phyloP scores from a whole-genome alignment of 2,113 vertebrate genomes.

The Ctenodactylus gundi region DNA sequence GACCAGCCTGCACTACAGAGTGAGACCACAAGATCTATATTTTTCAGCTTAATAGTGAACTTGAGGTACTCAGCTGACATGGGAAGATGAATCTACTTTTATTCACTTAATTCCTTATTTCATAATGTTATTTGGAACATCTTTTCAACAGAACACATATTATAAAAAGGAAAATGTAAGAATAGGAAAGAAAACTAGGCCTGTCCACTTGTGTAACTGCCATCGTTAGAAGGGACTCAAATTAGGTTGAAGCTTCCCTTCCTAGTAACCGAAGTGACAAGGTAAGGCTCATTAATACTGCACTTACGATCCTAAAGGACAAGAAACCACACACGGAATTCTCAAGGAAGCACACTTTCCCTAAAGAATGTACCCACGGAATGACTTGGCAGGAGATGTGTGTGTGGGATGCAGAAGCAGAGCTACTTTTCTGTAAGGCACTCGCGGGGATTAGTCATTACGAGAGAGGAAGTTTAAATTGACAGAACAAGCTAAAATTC shows the following conservation, averaged over 20 bases:
- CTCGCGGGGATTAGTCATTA: not conserved
- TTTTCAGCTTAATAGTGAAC: conserved; percentile 4
- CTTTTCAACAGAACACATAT: not conserved
- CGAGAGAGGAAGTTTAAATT: conserved; percentile 15
- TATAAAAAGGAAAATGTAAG: not conserved
- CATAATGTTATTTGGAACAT: conserved; percentile 4
- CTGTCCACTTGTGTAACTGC: not conserved
- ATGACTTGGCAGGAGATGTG: conserved; percentile 1
- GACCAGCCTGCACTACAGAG: no score
- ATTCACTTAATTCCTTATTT: conserved; percentile 39
- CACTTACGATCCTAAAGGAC: not conserved
- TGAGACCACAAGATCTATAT: not conserved
- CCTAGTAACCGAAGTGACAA: conserved; percentile 5
- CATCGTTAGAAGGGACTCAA: not conserved
- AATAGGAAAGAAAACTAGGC: not conserved
- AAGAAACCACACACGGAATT: not conserved
- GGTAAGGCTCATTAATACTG: not conserved
- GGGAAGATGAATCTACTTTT: not conserved
- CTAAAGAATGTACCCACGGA: not conserved
- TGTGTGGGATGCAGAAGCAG: not conserved
- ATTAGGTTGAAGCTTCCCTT: not conserved
- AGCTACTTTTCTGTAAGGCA: not conserved
- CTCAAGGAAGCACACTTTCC: not conserved
- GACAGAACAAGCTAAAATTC: conserved; percentile 14
- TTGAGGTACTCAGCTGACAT: not conserved